Conservation (phyloP, 37 sponge, comb jelly and placozoan species). For the Ephydatia muelleri region DNA sequence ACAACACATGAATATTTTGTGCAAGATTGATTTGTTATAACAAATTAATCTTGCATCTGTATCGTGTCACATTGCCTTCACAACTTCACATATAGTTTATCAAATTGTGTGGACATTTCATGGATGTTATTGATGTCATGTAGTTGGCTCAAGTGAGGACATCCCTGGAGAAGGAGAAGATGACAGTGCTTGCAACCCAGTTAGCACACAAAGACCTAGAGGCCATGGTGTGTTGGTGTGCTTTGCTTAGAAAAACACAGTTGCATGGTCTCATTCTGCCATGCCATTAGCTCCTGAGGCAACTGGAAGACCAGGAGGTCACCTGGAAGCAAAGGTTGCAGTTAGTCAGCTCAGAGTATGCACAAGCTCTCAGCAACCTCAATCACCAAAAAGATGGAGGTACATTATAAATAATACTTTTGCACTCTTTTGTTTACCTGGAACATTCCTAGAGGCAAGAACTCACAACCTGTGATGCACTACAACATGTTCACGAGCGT, state of each 20-base stretch:
- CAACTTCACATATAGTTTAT: too few relatives aligned
- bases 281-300: not conserved
- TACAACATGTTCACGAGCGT: not conserved
- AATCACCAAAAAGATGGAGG: not conserved
- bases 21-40: too few relatives aligned
- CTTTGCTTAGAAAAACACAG: not conserved
- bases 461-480: not conserved
- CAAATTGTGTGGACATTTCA: too few relatives aligned
- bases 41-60: too few relatives aligned
- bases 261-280: not conserved
- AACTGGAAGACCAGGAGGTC: not conserved
- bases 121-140: not conserved
- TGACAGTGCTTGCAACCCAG: not conserved
- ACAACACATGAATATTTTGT: too few relatives aligned
- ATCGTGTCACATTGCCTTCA: too few relatives aligned
- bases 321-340: not conserved
- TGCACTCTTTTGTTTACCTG: not conserved
- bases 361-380: not conserved
- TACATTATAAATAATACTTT: not conserved
- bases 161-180: not conserved
- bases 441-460: not conserved
- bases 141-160: not conserved
- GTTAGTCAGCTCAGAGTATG: not conserved
- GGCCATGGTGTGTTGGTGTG: not conserved
- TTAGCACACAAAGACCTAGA: not conserved